Base-by-base conservation (phyloP, 2,888 invertebrate genomes). In the Antheraea yamamai region DNA sequence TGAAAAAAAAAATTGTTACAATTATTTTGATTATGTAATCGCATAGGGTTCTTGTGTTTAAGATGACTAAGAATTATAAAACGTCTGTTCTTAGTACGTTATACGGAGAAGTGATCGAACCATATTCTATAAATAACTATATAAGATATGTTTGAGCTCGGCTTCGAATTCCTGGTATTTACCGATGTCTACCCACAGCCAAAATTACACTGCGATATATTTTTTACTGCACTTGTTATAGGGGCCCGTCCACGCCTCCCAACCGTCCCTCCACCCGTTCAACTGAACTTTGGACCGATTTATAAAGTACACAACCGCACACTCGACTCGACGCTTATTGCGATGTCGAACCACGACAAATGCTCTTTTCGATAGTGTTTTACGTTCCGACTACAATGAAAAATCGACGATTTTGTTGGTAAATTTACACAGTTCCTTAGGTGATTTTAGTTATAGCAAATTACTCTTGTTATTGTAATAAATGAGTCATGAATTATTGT, bases 241-340 rank as follows among this genome's bases (percentile, higher is more conserved):
- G 70, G 39, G 39, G 39, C 39, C 70, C 70, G 8, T n/a, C 70
- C 70, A 20, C 39, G n/a, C 39, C 51, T 55, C 73, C 75, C 76
- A 64, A 51, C 55, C 71, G 71, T 35, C 75, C 64, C 75, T 58
- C 70, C 74, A 71, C 74, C 68, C 72, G 61, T 72, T 78, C 77
- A 74, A 76, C 77, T 80, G 78, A 85, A 84, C 79, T 81, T 80
- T 75, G 78, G 79, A 79, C 77, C 80, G 81, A 85, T 87, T 85
- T 85, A 84, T 87, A 81, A 80, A 80, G 78, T 78, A 80, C 78
- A 78, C 72, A 73, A 75, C 78, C 77, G 75, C 74, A 75, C 77
- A 77, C 74, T 72, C 77, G 76, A 76, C 76, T 77, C 81, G 64
- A 66, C 64, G 64, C 30, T 84, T 85, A 86, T 84, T 83, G 79